These are phyloP conservation scores for Pomatostomus ruficeps DNA, from an alignment of 2,113 vertebrate species.

Conservation along the genomic window DNA sequence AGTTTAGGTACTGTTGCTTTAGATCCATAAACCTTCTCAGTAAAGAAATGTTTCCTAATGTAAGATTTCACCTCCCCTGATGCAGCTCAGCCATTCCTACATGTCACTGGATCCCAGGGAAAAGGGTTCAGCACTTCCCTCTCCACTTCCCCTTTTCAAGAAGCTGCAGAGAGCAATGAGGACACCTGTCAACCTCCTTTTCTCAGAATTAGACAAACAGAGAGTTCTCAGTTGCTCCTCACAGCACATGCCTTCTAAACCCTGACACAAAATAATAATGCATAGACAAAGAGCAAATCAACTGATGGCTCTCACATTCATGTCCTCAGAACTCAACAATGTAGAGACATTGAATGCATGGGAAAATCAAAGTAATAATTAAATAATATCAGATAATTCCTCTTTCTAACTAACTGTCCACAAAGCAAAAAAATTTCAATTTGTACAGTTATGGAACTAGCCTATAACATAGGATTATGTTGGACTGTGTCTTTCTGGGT, in stretches of 20 bases:
- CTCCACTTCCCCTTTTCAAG: background rate
- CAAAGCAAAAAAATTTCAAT: background rate
- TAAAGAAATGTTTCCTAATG: background rate
- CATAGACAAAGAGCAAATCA: background rate
- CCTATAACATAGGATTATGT: background rate
- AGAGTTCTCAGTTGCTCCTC: background rate
- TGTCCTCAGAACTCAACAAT: background rate
- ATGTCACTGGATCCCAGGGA: background rate
- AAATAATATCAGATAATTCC: background rate
- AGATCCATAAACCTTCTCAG: background rate
- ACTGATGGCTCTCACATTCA: background rate
- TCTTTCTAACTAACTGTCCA: background rate
- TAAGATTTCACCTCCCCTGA: too few species aligned
- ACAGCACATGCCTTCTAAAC: accelerated
- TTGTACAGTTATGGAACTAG: background rate
- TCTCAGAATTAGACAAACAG: background rate
- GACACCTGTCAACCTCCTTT: background rate
- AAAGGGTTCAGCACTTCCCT: background rate
- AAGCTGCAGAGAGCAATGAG: background rate
- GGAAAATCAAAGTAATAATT: background rate
- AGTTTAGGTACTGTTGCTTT: background rate
- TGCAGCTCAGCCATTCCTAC: background rate
- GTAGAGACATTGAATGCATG: background rate
- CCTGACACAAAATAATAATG: background rate
- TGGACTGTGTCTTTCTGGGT: background rate